Percentiles rank a stretch among this genome's conserved stretches.
phyloP scores from a whole-genome alignment of 2,888 invertebrate species.

The Lepidocyrtoides sp. region DNA sequence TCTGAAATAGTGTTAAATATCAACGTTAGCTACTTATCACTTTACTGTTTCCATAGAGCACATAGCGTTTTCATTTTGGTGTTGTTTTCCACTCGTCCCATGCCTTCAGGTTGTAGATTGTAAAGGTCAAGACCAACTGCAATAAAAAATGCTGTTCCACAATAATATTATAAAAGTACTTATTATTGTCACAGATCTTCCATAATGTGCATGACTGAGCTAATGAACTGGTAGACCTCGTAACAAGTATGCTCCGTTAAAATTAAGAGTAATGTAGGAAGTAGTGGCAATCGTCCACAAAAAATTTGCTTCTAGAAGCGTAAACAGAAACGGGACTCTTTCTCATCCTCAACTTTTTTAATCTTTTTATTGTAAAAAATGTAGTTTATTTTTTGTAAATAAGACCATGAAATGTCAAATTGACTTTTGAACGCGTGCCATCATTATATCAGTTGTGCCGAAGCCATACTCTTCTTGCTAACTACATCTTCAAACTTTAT shows the following conservation, averaged over 20 bases:
- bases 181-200: too few species aligned
- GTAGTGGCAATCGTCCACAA: neutral
- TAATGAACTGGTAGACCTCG: constrained; percentile 61
- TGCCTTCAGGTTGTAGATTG: constrained; percentile 1
- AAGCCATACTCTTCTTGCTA: too few species aligned
- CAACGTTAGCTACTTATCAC: too few species aligned
- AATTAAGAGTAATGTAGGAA: neutral
- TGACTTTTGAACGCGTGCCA: too few species aligned
- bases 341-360: too few species aligned
- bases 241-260: constrained; percentile 13
- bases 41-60: constrained; percentile 13
- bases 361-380: too few species aligned
- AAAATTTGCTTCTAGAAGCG: neutral
- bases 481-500: too few species aligned
- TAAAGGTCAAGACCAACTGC: constrained; percentile 58
- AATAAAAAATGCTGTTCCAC: neutral
- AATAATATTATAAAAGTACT: too few species aligned
- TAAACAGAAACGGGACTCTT: neutral
- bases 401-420: too few species aligned
- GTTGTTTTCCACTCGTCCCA: neutral
- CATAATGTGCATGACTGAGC: neutral
- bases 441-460: too few species aligned
- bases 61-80: neutral
- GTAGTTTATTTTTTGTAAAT: too few species aligned
- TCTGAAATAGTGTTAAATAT: too few species aligned